phyloP scores from a whole-genome alignment of 2,888 invertebrate genomes.

The Drosophila merina region DNA sequence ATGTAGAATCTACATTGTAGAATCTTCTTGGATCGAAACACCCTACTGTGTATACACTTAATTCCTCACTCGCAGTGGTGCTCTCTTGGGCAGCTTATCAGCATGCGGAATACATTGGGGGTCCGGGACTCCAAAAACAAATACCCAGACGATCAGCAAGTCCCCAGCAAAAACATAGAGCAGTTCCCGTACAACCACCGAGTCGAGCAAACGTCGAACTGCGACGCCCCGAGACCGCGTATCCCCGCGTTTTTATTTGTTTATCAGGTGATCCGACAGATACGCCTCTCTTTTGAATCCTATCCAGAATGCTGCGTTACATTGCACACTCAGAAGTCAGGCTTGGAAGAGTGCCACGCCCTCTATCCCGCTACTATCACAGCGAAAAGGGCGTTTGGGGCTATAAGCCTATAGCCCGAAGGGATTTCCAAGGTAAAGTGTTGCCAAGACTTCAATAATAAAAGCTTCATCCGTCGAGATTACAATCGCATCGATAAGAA shows the following conservation, averaged over 20 bases:
- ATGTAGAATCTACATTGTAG: too few species aligned
- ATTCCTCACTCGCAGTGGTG: neutral
- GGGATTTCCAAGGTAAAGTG: conserved; percentile 79
- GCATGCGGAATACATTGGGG: conserved; percentile 37
- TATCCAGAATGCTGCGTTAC: conserved; percentile 58
- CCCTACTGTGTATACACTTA: neutral
- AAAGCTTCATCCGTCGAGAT: conserved; percentile 59
- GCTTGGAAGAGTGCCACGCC: conserved; percentile 41
- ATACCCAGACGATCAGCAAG: too few species aligned
- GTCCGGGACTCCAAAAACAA: conserved; percentile 34
- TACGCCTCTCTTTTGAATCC: conserved; percentile 4
- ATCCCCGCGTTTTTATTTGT: neutral
- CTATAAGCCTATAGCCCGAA: conserved; percentile 74
- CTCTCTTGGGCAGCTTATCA: conserved; percentile 54
- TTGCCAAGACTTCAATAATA: conserved; percentile 47
- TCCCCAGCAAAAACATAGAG: too few species aligned
- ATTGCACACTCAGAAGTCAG: conserved; percentile 43
- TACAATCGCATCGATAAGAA: conserved; percentile 64
- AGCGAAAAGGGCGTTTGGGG: conserved; percentile 82
- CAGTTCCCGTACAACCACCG: too few species aligned
- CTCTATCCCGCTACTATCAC: conserved; percentile 74
- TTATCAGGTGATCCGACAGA: conserved; percentile 31
- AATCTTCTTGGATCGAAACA: neutral
- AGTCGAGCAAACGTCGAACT: conserved; percentile 28
- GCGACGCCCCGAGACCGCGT: conserved; percentile 6